Evolutionary conservation across 2,888 invertebrate genomes (phyloP).

Genomic region (Scaptomyza reducta): DNA sequence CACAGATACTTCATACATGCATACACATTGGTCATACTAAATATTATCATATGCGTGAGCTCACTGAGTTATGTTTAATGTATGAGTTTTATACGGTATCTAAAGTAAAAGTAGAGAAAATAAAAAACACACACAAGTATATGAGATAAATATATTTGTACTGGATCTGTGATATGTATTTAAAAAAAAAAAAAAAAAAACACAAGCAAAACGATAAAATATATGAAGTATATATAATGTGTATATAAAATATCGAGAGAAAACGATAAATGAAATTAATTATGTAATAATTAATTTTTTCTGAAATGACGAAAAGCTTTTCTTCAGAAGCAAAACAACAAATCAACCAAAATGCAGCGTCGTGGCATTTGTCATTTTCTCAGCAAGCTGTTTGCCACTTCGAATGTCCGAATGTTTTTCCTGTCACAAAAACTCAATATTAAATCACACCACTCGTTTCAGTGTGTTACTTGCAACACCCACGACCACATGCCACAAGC

Average conservation of each 20-base stretch:
- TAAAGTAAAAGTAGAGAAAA: conserved; percentile 67
- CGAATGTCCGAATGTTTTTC: conserved; percentile 30
- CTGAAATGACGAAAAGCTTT: conserved; percentile 59
- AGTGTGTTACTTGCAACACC: conserved; percentile 13
- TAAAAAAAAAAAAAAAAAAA: conserved; percentile 60
- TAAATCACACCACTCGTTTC: conserved; percentile 13
- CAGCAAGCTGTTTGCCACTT: conserved; percentile 20
- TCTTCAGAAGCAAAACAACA: conserved; percentile 62
- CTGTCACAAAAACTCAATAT: conserved; percentile 12
- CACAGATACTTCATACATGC: conserved; percentile 1
- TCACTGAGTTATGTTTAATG: conserved; percentile 76
- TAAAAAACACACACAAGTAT: conserved; percentile 59
- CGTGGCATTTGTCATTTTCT: conserved; percentile 34
- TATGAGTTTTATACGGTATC: conserved; percentile 70
- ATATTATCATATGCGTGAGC: conserved; percentile 63
- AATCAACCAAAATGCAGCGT: conserved; percentile 19
- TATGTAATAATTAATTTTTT: conserved; percentile 75
- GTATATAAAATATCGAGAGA: conserved; percentile 34
- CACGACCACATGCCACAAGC: conserved; percentile 19
- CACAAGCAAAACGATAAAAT: conserved; percentile 51
- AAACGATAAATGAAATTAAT: conserved; percentile 65
- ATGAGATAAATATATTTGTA: conserved; percentile 75
- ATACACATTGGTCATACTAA: conserved; percentile 55
- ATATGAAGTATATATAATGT: conserved; percentile 54
- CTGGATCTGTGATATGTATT: conserved; percentile 85